These are phyloP conservation scores for Lithobates pipiens DNA, from an alignment of 2,797 vertebrate genomes.

Conservation along the genomic window DNA sequence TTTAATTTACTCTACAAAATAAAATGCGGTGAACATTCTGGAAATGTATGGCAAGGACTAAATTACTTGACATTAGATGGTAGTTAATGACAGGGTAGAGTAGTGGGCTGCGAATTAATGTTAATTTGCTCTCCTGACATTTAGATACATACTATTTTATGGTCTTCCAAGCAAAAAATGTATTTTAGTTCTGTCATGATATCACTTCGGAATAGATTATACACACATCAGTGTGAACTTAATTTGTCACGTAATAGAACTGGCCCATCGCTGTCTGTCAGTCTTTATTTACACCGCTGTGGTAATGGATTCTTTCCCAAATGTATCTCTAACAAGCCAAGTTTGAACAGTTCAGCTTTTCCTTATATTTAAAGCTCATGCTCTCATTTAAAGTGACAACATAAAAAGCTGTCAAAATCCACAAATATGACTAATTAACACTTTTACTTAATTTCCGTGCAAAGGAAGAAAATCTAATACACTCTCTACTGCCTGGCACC, in stretches of 20 bases:
- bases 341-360: not conserved
- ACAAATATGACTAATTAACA: not conserved
- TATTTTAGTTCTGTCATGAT: not conserved
- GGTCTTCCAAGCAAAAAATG: not conserved
- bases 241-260: constrained; percentile 2
- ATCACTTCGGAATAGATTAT: not conserved
- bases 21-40: not conserved
- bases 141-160: constrained; percentile 5
- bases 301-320: not conserved
- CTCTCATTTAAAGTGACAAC: no score
- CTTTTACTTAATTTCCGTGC: not conserved
- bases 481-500: not conserved
- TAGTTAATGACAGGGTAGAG: not conserved
- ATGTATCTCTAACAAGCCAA: not conserved
- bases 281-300: not conserved
- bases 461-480: not conserved
- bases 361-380: not conserved
- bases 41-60: not conserved
- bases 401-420: no score
- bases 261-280: not conserved
- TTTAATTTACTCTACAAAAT: not conserved
- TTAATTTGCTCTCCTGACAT: constrained; percentile 1
- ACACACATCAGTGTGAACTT: not conserved
- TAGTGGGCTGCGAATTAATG: constrained; percentile 5
- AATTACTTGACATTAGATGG: not conserved